A percentile compares a stretch with the other conserved stretches of the same genome.
Evolutionary conservation across 1,140 invertebrate species (phyloP).

Genomic region (Hyposmocoma kahamanoa): DNA sequence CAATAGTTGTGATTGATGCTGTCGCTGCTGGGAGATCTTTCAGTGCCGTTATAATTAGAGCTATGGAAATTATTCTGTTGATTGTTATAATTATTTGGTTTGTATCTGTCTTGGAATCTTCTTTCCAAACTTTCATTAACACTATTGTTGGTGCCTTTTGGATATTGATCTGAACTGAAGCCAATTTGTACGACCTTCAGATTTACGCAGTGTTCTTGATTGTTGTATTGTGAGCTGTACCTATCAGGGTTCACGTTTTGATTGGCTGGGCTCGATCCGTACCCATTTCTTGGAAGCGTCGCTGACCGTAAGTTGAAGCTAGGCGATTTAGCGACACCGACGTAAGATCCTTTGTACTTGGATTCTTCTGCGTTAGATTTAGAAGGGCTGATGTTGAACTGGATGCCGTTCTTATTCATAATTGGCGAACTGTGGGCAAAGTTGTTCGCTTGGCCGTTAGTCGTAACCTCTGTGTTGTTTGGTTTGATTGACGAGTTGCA

Average conservation of each 20-base stretch:
- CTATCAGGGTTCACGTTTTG: constrained; percentile 67
- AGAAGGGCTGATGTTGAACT: constrained; percentile 65
- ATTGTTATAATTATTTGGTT: constrained; percentile 56
- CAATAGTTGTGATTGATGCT: constrained; percentile 65
- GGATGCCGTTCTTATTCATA: constrained; percentile 64
- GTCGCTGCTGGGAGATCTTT: constrained; percentile 56
- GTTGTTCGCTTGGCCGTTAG: constrained; percentile 45
- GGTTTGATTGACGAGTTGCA: constrained; percentile 63
- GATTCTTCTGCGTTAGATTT: constrained; percentile 64
- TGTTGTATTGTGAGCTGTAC: constrained; percentile 71
- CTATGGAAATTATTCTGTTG: constrained; percentile 53
- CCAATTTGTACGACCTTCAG: constrained; percentile 74
- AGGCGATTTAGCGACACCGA: constrained; percentile 63
- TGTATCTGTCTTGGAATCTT: constrained; percentile 62
- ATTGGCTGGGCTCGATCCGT: constrained; percentile 60
- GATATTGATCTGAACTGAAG: constrained; percentile 60
- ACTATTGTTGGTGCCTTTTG: constrained; percentile 62
- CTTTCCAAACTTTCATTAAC: constrained; percentile 74
- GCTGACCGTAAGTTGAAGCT: constrained; percentile 77
- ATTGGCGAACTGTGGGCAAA: constrained; percentile 70
- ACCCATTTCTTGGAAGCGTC: constrained; percentile 82
- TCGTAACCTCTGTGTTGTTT: constrained; percentile 25
- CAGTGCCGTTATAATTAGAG: constrained; percentile 55
- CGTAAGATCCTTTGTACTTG: constrained; percentile 56
- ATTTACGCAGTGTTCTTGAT: constrained; percentile 71